These are phyloP conservation scores for Sympetrum striolatum DNA, from an alignment of 2,888 invertebrate species.

Conservation along the genomic window DNA sequence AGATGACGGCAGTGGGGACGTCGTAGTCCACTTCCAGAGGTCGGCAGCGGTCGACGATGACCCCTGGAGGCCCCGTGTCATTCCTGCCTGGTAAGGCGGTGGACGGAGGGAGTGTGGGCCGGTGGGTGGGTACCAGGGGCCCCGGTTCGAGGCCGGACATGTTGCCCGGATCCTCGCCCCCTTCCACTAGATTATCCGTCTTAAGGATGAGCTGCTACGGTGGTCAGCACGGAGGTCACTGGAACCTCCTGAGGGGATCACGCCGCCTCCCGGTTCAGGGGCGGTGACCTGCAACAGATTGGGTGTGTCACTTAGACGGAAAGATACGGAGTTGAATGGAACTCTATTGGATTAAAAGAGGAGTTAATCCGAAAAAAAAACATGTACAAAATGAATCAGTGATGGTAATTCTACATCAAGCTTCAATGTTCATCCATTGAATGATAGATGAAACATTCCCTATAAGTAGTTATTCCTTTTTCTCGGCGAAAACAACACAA, in stretches of 20 bases:
- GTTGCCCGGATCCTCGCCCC: conserved; percentile 3
- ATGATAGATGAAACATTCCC: no score
- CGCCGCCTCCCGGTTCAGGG: neutral
- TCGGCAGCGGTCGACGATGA: conserved; percentile 45
- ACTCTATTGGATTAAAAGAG: no score
- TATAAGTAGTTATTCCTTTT: no score
- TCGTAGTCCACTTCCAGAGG: conserved; percentile 65
- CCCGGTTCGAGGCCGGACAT: conserved; percentile 64
- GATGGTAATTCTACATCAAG: no score
- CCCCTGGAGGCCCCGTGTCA: conserved; percentile 35
- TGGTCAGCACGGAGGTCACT: neutral
- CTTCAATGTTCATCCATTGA: no score
- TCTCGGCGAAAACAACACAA: no score
- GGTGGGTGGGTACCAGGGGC: conserved; percentile 63
- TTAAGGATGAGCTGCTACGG: neutral
- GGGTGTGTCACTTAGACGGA: no score
- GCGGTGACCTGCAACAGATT: neutral
- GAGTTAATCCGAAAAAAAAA: no score
- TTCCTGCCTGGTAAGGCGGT: conserved; percentile 47
- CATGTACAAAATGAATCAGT: no score
- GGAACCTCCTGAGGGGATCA: neutral
- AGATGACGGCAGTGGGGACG: conserved; percentile 69
- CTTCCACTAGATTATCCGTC: neutral
- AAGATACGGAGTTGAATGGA: no score
- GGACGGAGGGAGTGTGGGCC: conserved; percentile 57